phyloP scores from a whole-genome alignment of 53 echinoderm and acorn worm genomes.

The Temnopleurus reevesii region DNA sequence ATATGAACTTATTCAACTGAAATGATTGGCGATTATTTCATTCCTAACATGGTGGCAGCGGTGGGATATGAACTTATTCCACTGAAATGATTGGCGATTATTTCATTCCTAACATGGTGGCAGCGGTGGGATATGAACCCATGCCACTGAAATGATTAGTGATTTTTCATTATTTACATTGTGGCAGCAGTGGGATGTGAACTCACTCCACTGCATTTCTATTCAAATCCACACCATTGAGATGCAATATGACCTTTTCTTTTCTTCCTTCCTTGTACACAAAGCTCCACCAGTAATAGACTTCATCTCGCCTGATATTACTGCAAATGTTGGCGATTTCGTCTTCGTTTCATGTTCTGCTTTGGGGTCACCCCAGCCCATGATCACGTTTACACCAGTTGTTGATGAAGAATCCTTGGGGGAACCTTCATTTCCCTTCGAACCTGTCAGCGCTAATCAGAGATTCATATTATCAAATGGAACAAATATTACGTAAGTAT shows the following conservation, averaged over 20 bases:
- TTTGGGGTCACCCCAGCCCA: not conserved
- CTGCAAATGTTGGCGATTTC: not conserved
- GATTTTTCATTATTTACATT: too few relatives aligned
- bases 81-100: too few relatives aligned
- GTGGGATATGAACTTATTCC: too few relatives aligned
- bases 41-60: too few relatives aligned
- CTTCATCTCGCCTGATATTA: not conserved
- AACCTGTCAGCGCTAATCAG: not conserved
- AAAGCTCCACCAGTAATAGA: not conserved
- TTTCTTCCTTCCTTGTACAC: not conserved
- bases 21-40: too few relatives aligned
- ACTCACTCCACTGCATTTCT: too few relatives aligned
- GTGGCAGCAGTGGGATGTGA: too few relatives aligned
- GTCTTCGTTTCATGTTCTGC: not conserved
- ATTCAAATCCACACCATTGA: too few relatives aligned
- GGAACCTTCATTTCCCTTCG: not conserved
- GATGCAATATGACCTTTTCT: not conserved
- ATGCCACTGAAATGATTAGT: too few relatives aligned
- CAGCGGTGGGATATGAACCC: too few relatives aligned
- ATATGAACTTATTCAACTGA: too few relatives aligned
- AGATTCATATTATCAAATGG: not conserved
- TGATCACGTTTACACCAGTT: not conserved
- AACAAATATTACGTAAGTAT: constrained; percentile 25
- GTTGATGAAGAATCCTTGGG: not conserved
- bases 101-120: too few relatives aligned